phyloP scores from a whole-genome alignment of 2,888 invertebrate species.

The Sinohyriopsis cumingii region DNA sequence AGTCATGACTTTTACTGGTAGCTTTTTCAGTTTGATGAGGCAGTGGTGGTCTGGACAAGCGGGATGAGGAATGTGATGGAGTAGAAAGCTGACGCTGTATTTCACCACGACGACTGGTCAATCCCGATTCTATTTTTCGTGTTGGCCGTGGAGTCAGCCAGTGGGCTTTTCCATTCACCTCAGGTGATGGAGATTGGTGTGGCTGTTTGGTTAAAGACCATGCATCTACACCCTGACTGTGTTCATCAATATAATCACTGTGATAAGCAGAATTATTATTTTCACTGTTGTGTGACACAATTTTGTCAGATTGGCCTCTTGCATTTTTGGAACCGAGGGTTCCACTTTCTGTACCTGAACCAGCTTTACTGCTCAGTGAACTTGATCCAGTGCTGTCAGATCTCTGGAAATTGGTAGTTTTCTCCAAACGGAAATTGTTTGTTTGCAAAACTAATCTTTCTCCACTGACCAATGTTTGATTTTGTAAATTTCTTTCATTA shows the following conservation, averaged over 20 bases:
- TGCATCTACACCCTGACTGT: slow-evolving; percentile 12
- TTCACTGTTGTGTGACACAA: slow-evolving; percentile 13
- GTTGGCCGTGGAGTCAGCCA: slow-evolving; percentile 53
- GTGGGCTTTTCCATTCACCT: slow-evolving; percentile 11
- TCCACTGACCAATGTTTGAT: no score
- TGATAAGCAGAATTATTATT: slow-evolving; percentile 8
- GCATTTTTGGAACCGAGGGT: not conserved
- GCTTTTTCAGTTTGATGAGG: slow-evolving; percentile 1
- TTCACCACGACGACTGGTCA: slow-evolving; percentile 1
- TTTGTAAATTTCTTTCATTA: no score
- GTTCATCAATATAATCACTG: slow-evolving; percentile 12
- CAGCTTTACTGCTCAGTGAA: not conserved
- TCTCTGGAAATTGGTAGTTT: no score
- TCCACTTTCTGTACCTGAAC: slow-evolving; percentile 3
- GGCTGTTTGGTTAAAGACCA: slow-evolving; percentile 30
- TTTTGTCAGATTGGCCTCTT: slow-evolving; percentile 15
- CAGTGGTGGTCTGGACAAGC: slow-evolving; percentile 8
- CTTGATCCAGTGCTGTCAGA: no score
- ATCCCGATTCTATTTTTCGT: slow-evolving; percentile 30
- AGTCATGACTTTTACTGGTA: not conserved
- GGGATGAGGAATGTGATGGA: slow-evolving; percentile 6
- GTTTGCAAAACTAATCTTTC: no score
- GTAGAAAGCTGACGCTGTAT: slow-evolving; percentile 33
- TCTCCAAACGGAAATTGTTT: no score
- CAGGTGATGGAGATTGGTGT: slow-evolving; percentile 28